Conservation (phyloP, 2,113 vertebrate genomes). For the Gyps fulvus region DNA sequence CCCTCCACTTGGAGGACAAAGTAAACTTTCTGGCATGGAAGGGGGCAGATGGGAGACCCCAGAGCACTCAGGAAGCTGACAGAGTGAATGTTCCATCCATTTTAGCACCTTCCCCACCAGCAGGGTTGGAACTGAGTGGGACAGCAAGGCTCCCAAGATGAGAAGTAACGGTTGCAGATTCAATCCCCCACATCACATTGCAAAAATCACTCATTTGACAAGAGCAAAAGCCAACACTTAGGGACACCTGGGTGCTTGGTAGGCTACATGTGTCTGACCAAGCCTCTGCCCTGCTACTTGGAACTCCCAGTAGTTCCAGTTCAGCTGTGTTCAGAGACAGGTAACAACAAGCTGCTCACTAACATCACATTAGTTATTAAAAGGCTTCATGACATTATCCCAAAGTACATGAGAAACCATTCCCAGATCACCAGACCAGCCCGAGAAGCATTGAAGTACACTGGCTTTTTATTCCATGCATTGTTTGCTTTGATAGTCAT, state of each 20-base stretch:
- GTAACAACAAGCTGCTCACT: neutral
- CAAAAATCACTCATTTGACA: neutral
- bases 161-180: neutral
- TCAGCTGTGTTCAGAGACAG: neutral
- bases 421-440: constrained; percentile 47
- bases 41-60: neutral
- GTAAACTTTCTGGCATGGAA: neutral
- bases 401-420: neutral
- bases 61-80: neutral
- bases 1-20: neutral
- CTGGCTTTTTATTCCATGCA: constrained; percentile 97
- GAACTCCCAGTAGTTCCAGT: neutral
- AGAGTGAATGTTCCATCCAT: neutral
- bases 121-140: neutral
- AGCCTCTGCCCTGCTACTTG: neutral
- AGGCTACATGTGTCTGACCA: accelerated
- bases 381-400: neutral
- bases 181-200: neutral
- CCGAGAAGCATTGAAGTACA: constrained; percentile 78
- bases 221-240: accelerated
- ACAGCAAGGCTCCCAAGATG: neutral
- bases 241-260: neutral
- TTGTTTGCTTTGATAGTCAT: constrained; percentile 88
- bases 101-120: neutral
- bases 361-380: neutral